Evolutionary conservation across 1,140 invertebrate species (phyloP).

Genomic region (Hycleus phaleratus): DNA sequence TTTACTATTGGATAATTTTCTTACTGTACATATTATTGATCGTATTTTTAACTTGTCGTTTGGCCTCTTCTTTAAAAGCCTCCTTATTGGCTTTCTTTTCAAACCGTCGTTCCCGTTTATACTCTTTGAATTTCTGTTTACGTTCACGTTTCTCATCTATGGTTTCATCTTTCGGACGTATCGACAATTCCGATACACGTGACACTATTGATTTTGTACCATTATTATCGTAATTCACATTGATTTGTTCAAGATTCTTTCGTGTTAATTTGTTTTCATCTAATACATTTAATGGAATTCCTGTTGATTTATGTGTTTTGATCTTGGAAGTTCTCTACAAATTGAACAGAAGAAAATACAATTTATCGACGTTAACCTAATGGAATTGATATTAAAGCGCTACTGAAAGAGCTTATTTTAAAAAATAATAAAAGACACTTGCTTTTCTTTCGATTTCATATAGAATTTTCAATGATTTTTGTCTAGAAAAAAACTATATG

Average conservation of each 20-base stretch:
- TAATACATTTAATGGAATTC: conserved; percentile 62
- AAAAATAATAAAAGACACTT: too few relatives aligned
- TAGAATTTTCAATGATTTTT: too few relatives aligned
- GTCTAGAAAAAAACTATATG: too few relatives aligned
- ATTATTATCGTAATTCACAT: conserved; percentile 20
- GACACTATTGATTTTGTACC: conserved; percentile 54
- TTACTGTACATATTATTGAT: conserved; percentile 63
- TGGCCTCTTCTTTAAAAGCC: conserved; percentile 85
- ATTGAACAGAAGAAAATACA: neutral
- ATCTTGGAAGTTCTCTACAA: conserved; percentile 49
- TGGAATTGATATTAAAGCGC: too few relatives aligned
- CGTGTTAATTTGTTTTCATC: conserved; percentile 54
- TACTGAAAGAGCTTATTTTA: too few relatives aligned
- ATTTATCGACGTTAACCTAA: too few relatives aligned
- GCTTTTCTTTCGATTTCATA: too few relatives aligned
- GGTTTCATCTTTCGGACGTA: conserved; percentile 75
- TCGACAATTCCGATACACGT: conserved; percentile 59
- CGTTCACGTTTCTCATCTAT: conserved; percentile 71
- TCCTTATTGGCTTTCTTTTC: conserved; percentile 81
- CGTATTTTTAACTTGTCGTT: conserved; percentile 67
- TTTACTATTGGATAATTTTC: conserved; percentile 53
- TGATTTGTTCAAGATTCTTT: conserved; percentile 58
- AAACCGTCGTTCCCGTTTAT: conserved; percentile 69
- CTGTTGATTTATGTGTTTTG: conserved; percentile 61
- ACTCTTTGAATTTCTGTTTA: conserved; percentile 76